Conservation (phyloP, 1,140 invertebrate genomes). For the Eufriesea mexicana region DNA sequence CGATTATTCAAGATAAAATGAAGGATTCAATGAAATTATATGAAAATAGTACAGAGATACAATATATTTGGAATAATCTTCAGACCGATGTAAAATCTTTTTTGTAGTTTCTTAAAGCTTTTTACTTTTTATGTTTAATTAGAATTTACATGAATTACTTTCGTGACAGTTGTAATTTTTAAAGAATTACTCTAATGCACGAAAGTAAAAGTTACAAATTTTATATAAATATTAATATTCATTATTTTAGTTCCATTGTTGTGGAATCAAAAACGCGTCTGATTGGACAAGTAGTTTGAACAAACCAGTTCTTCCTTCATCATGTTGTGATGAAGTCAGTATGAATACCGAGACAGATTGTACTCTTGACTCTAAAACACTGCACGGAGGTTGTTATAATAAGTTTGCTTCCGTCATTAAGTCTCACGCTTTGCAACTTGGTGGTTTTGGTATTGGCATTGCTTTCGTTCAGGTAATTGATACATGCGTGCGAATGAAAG, state of each 20-base stretch:
- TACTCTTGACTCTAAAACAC: constrained; percentile 41
- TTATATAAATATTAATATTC: neutral
- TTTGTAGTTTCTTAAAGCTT: neutral
- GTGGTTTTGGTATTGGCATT: constrained; percentile 88
- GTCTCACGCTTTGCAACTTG: constrained; percentile 87
- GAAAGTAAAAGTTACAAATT: no score
- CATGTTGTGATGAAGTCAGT: constrained; percentile 85
- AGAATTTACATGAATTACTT: neutral
- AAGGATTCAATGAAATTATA: constrained; percentile 83
- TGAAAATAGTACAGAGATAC: constrained; percentile 70
- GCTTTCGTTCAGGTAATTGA: constrained; percentile 87
- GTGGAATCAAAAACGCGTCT: constrained; percentile 84
- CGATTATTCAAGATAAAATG: constrained; percentile 82
- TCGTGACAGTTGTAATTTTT: neutral
- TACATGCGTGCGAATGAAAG: neutral
- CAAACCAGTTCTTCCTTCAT: constrained; percentile 82
- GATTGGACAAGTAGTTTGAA: constrained; percentile 84
- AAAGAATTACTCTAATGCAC: neutral
- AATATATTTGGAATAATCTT: constrained; percentile 85
- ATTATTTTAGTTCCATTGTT: constrained; percentile 86
- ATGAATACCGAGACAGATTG: constrained; percentile 80
- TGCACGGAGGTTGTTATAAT: constrained; percentile 83
- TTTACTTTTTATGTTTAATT: neutral
- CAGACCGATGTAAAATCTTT: constrained; percentile 83
- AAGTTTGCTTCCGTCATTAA: constrained; percentile 85